Evolutionary conservation across 2,888 invertebrate species (phyloP), one percentile per base, ranked within the genome.

Genomic region (Punctoribates punctum): DNA sequence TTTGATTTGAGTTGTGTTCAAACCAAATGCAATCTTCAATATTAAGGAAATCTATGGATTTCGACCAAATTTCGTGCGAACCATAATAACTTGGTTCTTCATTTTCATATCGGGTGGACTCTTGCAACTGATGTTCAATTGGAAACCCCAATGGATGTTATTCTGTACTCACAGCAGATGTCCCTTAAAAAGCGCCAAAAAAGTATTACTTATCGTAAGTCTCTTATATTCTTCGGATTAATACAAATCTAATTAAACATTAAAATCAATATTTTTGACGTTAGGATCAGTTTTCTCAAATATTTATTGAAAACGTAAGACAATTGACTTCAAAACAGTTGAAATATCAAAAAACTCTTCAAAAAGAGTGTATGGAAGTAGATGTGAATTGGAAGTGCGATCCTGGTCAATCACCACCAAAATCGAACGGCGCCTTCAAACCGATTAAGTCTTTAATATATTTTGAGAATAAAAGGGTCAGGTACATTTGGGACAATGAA

Each of bases 391-490:
- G 25, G 8, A 25, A 9, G 17, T 17, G 25, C 1, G 0, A 42
- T 9, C 11, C 25, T 73, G 25, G 54, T 20, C 25, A 72, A 13
- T 17, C 23, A 6, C 29, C 34, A 17, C 76, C 76, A 6, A 62
- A 73, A 46, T 9, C 76, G 9, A 65, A 77, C 60, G 79, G 81
- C 34, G 81, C 81, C n/a, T 79, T 81, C 74, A 76, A 80, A 34
- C 73, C 60, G n/a, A 86, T 88, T 42, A 86, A 87, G 73, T 86
- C 86, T 70, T 85, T 89, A 74, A 86, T 89, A 2, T 86, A 89
- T 79, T 93, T 95, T 84, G 88, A 87, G 0, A 93, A 93, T 82
- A 94, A 95, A 83, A 94, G 94, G 83, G 87, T 92, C 78, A 88
- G 88, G 0, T 90, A 94, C 81, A 86, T 94, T 25, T 95, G 94